These are phyloP conservation scores for Scatophagus argus DNA, from an alignment of 2,113 vertebrate genomes.

Conservation along the genomic window DNA sequence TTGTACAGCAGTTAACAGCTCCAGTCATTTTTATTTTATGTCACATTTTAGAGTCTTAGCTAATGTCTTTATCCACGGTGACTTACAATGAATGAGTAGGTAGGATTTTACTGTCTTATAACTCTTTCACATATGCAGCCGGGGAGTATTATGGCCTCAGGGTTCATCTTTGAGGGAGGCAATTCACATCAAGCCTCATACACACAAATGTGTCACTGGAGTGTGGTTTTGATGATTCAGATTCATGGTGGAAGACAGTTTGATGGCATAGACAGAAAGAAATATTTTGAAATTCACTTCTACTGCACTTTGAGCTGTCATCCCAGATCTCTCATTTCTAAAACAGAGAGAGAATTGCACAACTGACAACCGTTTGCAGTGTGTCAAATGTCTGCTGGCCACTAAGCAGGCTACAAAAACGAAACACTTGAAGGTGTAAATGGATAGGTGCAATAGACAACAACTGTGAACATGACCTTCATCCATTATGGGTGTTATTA, in stretches of 20 bases:
- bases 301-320: background rate
- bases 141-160: background rate
- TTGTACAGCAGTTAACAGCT: slow-evolving; percentile 1
- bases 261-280: background rate
- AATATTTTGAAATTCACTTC: background rate
- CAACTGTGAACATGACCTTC: background rate
- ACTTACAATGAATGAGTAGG: slow-evolving; percentile 5
- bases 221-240: background rate
- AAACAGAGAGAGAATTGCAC: background rate
- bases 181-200: background rate
- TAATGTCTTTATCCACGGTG: slow-evolving; percentile 25
- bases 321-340: background rate
- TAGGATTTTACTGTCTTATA: background rate
- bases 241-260: background rate
- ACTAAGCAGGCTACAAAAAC: background rate
- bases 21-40: background rate
- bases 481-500: slow-evolving; percentile 4
- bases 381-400: background rate
- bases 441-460: slow-evolving; percentile 12
- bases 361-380: background rate
- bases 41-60: slow-evolving; percentile 18
- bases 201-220: slow-evolving; percentile 3
- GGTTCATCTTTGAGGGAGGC: slow-evolving; percentile 17
- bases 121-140: background rate
- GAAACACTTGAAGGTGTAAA: slow-evolving; percentile 27